phyloP scores from a whole-genome alignment of 2,113 vertebrate genomes.

The Dolichallabes microphthalmus region DNA sequence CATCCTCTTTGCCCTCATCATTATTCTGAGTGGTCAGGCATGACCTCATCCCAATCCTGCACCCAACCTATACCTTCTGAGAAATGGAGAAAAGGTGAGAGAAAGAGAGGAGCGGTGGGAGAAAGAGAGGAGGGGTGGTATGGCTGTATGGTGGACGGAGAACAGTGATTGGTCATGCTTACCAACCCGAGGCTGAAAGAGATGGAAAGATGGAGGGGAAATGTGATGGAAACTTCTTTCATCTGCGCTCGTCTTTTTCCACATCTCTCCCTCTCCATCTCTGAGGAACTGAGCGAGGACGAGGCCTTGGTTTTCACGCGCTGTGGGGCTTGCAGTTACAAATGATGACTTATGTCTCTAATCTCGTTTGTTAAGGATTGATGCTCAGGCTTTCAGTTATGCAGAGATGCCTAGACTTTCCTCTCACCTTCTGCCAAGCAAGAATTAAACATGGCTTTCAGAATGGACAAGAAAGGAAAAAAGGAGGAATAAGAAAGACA shows the following conservation, averaged over 20 bases:
- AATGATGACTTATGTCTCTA: constrained; percentile 50
- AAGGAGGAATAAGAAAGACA: not conserved
- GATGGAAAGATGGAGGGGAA: constrained; percentile 18
- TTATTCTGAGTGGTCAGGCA: constrained; percentile 20
- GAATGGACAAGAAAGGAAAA: not conserved
- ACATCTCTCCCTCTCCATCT: not conserved
- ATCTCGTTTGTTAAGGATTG: constrained; percentile 47
- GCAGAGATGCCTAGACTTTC: constrained; percentile 12
- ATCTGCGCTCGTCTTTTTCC: constrained; percentile 4
- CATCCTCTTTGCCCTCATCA: constrained; percentile 19
- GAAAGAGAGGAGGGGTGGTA: not conserved
- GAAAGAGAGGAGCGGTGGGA: not conserved
- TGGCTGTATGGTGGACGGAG: not conserved
- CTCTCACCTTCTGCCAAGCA: not conserved
- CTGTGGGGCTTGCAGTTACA: constrained; percentile 19
- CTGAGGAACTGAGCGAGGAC: not conserved
- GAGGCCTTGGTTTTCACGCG: constrained; percentile 12
- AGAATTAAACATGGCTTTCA: not conserved
- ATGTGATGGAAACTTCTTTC: constrained; percentile 8
- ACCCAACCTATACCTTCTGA: constrained; percentile 5
- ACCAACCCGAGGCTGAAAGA: constrained; percentile 21
- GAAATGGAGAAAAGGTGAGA: not conserved
- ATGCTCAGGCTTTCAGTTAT: constrained; percentile 15
- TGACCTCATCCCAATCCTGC: constrained; percentile 1
- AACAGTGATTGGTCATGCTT: constrained; percentile 12